These are phyloP conservation scores for Spicauda simplicius DNA, from an alignment of 2,888 invertebrate genomes.

Conservation along the genomic window DNA sequence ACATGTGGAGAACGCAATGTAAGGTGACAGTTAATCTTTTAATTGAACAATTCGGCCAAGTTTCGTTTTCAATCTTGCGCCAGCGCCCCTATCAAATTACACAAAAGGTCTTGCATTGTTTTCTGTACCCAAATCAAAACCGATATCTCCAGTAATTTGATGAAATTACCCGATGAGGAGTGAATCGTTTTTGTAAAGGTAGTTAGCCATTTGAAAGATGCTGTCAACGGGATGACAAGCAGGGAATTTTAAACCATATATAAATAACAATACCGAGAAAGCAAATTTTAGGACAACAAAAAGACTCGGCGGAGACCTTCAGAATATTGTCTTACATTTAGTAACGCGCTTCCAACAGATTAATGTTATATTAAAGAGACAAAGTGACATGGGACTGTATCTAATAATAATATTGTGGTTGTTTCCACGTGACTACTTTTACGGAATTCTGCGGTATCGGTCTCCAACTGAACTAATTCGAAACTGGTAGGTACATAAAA, in stretches of 20 bases:
- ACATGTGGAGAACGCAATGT: conserved; percentile 12
- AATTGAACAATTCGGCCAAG: conserved; percentile 60
- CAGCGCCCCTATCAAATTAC: conserved; percentile 74
- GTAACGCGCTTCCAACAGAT: conserved; percentile 62
- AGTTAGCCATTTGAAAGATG: conserved; percentile 17
- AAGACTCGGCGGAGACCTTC: conserved; percentile 50
- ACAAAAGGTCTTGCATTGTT: conserved; percentile 77
- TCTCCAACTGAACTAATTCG: conserved; percentile 20
- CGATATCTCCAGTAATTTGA: conserved; percentile 74
- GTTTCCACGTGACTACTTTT: conserved; percentile 60
- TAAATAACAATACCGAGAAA: conserved; percentile 41
- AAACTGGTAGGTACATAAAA: neutral
- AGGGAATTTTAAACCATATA: conserved; percentile 56
- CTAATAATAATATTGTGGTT: conserved; percentile 50
- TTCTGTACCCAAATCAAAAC: conserved; percentile 74
- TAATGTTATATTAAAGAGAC: conserved; percentile 65
- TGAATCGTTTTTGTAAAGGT: conserved; percentile 50
- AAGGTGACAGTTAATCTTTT: conserved; percentile 37
- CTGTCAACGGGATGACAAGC: conserved; percentile 41
- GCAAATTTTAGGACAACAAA: conserved; percentile 48
- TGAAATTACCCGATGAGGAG: conserved; percentile 70
- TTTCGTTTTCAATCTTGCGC: conserved; percentile 53
- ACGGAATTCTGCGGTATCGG: conserved; percentile 58
- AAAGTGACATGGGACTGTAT: conserved; percentile 62
- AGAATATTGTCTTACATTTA: conserved; percentile 72